phyloP scores from a whole-genome alignment of 1,140 invertebrate species.

The Thaumatotibia leucotreta region DNA sequence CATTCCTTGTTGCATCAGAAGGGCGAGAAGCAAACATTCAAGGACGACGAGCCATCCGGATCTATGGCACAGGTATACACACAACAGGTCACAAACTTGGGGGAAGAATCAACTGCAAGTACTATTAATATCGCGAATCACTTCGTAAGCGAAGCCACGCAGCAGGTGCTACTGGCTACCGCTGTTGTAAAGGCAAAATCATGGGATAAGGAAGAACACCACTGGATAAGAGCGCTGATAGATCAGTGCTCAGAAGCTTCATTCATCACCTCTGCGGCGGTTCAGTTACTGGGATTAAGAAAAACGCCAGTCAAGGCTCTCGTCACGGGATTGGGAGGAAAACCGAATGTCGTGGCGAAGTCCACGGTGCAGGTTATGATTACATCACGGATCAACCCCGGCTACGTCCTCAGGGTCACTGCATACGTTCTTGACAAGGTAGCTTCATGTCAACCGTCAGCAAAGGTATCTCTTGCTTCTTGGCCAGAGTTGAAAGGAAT shows the following conservation, averaged over 20 bases:
- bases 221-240: conserved; percentile 7
- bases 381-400: too few species aligned
- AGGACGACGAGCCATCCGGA: too few species aligned
- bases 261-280: conserved; percentile 24
- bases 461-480: neutral
- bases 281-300: conserved; percentile 19
- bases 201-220: neutral
- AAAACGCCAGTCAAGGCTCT: neutral
- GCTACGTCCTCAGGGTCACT: neutral
- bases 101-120: too few species aligned
- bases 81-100: too few species aligned
- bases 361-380: conserved; percentile 16
- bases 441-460: neutral
- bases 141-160: too few species aligned
- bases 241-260: conserved; percentile 24
- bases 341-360: neutral
- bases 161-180: neutral
- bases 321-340: conserved; percentile 13
- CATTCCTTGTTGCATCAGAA: too few species aligned
- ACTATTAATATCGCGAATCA: too few species aligned
- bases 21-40: too few species aligned
- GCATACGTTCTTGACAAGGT: too few species aligned
- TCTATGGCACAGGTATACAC: too few species aligned
- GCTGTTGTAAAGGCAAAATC: conserved; percentile 12
- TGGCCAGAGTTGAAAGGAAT: too few species aligned